Percentiles rank a stretch among this genome's conserved stretches.
Evolutionary conservation across 92 coral and sea anemone species (phyloP).

Genomic region (Plumapathes pennacea): DNA sequence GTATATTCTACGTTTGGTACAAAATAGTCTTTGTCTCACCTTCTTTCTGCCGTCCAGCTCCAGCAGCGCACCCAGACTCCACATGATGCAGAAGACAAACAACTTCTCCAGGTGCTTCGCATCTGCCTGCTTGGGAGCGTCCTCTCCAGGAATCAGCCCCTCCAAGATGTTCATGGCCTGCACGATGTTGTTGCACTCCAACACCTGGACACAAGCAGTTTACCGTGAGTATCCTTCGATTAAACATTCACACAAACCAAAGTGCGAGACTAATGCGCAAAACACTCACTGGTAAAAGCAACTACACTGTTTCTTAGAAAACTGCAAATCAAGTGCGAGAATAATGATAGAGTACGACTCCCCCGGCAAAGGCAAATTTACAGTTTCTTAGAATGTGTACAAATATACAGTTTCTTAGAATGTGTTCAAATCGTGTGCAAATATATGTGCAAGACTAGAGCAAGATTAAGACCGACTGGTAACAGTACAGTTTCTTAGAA

Average conservation of each 20-base stretch:
- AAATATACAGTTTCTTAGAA: no score
- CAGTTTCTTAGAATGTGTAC: no score
- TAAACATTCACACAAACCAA: neutral
- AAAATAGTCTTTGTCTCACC: no score
- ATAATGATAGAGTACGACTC: no score
- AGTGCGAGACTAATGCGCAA: neutral
- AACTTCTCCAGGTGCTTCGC: constrained; percentile 83
- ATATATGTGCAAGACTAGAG: no score
- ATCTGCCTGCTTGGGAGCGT: constrained; percentile 93
- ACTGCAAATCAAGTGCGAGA: no score
- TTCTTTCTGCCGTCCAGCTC: constrained; percentile 88
- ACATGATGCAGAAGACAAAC: constrained; percentile 91
- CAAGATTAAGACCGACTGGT: no score
- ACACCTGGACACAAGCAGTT: constrained; percentile 68
- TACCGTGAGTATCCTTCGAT: neutral
- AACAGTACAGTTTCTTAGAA: no score
- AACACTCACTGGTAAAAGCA: neutral
- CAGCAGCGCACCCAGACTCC: constrained; percentile 98
- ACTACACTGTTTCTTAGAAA: neutral
- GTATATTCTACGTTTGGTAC: no score
- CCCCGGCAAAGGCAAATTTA: no score
- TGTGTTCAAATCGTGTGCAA: no score
- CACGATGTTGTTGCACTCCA: constrained; percentile 97
- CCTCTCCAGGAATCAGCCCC: constrained; percentile 97
- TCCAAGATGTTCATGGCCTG: constrained; percentile 90